Evolutionary conservation across 1,140 invertebrate genomes (phyloP).

Genomic region (Megalopta genalis): DNA sequence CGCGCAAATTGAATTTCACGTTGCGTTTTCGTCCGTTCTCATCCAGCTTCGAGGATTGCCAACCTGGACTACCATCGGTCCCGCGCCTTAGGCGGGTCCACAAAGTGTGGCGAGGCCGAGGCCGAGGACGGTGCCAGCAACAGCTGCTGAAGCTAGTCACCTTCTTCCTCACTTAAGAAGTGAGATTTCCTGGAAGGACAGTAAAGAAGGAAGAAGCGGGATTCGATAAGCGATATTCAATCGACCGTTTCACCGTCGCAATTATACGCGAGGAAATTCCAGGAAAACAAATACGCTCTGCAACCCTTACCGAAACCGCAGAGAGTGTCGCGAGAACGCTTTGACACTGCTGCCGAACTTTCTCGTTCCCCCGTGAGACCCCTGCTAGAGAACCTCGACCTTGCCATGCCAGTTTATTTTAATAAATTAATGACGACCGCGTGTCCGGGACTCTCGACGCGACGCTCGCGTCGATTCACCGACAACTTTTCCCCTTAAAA

Average conservation of each 20-base stretch:
- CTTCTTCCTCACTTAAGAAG: conserved; percentile 60
- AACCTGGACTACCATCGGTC: neutral
- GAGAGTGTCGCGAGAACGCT: conserved; percentile 47
- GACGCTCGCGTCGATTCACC: neutral
- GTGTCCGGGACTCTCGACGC: neutral
- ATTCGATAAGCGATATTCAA: neutral
- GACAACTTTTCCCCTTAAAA: neutral
- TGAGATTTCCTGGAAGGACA: no score
- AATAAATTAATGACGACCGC: conserved; percentile 12
- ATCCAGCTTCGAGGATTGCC: conserved; percentile 31
- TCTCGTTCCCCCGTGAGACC: conserved; percentile 13
- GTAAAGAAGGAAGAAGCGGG: neutral
- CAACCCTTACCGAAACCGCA: conserved; percentile 34
- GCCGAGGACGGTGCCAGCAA: conserved; percentile 8
- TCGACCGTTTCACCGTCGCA: neutral
- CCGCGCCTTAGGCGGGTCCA: neutral
- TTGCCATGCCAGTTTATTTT: conserved; percentile 30
- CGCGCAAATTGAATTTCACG: conserved; percentile 61
- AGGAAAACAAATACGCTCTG: conserved; percentile 49
- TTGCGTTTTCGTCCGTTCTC: conserved; percentile 55
- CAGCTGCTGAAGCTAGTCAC: conserved; percentile 36
- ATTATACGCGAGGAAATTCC: conserved; percentile 17
- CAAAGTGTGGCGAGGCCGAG: conserved; percentile 26
- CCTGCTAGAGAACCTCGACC: conserved; percentile 42
- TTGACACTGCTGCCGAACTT: conserved; percentile 31